Evolutionary conservation across 2,797 vertebrate species (phyloP).

Genomic region (Tachyglossus aculeatus): DNA sequence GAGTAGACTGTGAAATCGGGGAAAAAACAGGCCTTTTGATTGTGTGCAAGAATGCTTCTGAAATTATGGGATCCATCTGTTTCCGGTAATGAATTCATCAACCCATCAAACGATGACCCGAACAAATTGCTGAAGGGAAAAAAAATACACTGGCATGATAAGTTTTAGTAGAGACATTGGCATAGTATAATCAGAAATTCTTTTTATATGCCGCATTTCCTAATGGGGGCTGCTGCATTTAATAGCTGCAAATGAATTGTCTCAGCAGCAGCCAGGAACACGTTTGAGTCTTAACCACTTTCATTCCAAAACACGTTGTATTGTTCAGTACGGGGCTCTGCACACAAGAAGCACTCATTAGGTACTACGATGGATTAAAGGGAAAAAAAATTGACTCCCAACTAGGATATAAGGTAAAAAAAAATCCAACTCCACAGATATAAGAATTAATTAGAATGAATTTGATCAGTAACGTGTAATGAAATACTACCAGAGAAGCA

Average conservation of each 20-base stretch:
- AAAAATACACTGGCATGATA: slow-evolving; percentile 61
- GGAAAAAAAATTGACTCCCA: no score
- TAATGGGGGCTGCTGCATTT: slow-evolving; percentile 77
- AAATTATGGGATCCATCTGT: slow-evolving; percentile 75
- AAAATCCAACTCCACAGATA: slow-evolving; percentile 30
- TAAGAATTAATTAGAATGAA: slow-evolving; percentile 27
- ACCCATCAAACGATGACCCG: slow-evolving; percentile 75
- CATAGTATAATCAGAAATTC: slow-evolving; percentile 83
- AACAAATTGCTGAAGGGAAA: slow-evolving; percentile 66
- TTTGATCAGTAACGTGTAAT: background rate
- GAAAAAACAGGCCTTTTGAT: slow-evolving; percentile 51
- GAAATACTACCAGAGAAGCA: slow-evolving; percentile 34
- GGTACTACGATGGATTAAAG: no score
- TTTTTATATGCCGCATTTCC: slow-evolving; percentile 81
- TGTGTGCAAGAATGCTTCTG: slow-evolving; percentile 68
- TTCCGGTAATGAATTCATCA: slow-evolving; percentile 79
- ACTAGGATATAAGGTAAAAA: no score
- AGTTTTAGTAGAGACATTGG: slow-evolving; percentile 69
- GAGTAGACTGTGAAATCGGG: slow-evolving; percentile 20
- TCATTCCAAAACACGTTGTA: slow-evolving; percentile 57
- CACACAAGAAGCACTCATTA: no score
- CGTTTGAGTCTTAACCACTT: slow-evolving; percentile 68
- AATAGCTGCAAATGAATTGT: slow-evolving; percentile 75
- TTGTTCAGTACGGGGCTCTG: no score
- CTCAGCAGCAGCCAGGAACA: slow-evolving; percentile 69